Evolutionary conservation across 2,113 vertebrate genomes (phyloP), one percentile per base, ranked within the genome.

Genomic region (Trichechus manatus): DNA sequence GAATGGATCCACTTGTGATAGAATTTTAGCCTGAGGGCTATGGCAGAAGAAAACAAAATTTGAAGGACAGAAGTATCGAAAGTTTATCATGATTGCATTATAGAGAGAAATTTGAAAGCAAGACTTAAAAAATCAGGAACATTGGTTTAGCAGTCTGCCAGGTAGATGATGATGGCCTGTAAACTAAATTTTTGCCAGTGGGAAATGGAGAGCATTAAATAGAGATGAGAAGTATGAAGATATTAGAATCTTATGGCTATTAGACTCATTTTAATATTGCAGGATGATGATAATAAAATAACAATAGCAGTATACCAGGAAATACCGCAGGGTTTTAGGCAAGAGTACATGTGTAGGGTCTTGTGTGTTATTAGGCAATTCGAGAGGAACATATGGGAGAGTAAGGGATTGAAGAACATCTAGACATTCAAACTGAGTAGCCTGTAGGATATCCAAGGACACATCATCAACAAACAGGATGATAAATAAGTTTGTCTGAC

Each of bases 331-430:
- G 27, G 0, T 36, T 66, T 91, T 36, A 79, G 5, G 31, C 22
- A 13, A 72, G 44, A 59, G 5, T 25, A 84, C 5, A 1, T 72
- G 0, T 22, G 19, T 79, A 36, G 33, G 9, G 14, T 0, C 70
- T 91, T 33, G 29, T 53, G 17, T 74, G 68, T 59, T 83, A 74
- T 31, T 95, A 36, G 14, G 10, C 1, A 1, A 9, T 79, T 3
- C 3, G 5, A 6, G 11, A 74, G 39, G 10, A 50, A 53, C 1
- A 25, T 22, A 78, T 11, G 3, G 2, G 3, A 23, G 1, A 61
- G 22, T 44, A 59, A 66, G 19, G 1, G 4, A 0, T 11, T 63
- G 23, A 88, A 20, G 20, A 79, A 25, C 10, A 31, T 56, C 63
- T 79, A 42, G 15, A 42, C 4, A n/a, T 36, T 44, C 39, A 50